Percentiles rank a stretch among this genome's conserved stretches.
phyloP scores from a whole-genome alignment of 2,888 invertebrate species.

The Noctua pronuba region DNA sequence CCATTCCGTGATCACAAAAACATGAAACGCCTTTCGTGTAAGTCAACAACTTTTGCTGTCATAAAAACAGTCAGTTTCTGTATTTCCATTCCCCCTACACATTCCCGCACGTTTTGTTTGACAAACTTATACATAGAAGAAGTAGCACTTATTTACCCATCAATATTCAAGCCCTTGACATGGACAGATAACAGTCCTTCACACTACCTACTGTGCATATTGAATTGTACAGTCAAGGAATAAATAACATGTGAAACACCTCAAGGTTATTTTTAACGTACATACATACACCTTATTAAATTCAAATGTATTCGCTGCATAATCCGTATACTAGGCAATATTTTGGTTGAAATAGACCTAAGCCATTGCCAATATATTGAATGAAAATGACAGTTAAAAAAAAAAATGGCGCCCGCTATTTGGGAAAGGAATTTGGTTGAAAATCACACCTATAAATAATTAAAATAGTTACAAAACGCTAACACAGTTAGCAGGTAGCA shows the following conservation, averaged over 20 bases:
- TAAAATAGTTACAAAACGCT: not conserved
- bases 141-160: conserved; percentile 51
- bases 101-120: conserved; percentile 63
- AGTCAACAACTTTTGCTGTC: conserved; percentile 76
- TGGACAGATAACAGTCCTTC: conserved; percentile 54
- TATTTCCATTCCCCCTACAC: conserved; percentile 61
- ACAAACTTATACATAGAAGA: conserved; percentile 55
- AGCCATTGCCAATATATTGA: not conserved
- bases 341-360: not conserved
- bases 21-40: conserved; percentile 67
- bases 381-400: not conserved
- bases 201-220: conserved; percentile 57
- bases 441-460: not conserved
- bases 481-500: not conserved
- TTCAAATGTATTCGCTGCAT: not conserved
- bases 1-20: conserved; percentile 69
- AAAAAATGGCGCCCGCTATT: not conserved
- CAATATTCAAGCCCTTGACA: conserved; percentile 60
- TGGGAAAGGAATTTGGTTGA: not conserved
- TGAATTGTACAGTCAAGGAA: conserved; percentile 9
- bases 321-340: not conserved
- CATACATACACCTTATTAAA: not conserved
- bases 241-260: not conserved
- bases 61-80: conserved; percentile 76
- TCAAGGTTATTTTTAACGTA: not conserved